Conservation (phyloP, 2,113 vertebrate genomes). For the Heloderma charlesbogerti region DNA sequence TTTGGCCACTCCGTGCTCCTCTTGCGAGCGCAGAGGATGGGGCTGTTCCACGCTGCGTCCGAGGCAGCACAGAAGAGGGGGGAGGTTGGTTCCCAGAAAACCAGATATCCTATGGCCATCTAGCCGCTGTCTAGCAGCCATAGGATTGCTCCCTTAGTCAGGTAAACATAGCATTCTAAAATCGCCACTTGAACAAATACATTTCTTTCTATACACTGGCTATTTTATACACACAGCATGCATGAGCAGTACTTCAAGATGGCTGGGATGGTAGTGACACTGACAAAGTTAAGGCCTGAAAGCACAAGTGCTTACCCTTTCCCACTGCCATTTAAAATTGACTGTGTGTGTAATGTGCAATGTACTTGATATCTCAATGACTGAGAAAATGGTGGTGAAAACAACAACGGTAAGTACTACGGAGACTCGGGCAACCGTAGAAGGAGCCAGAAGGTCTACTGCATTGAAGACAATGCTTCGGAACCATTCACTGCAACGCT, state of each 20-base stretch:
- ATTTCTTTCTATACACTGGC: neutral
- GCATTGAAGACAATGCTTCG: neutral
- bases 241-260: neutral
- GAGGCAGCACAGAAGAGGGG: too few relatives aligned
- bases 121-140: too few relatives aligned
- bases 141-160: too few relatives aligned
- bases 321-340: neutral
- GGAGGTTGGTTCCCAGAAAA: too few relatives aligned
- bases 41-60: too few relatives aligned
- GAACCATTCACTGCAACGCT: neutral
- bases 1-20: too few relatives aligned
- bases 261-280: neutral
- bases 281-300: neutral
- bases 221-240: neutral
- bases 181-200: neutral
- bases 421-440: neutral
- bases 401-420: neutral
- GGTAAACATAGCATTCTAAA: neutral
- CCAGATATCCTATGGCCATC: too few relatives aligned
- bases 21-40: too few relatives aligned
- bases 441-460: neutral
- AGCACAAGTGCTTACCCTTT: neutral
- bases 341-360: neutral
- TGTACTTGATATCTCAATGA: neutral
- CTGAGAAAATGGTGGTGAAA: conserved; percentile 1